phyloP scores from a whole-genome alignment of 2,797 vertebrate genomes.

The Lutjanus campechanus region DNA sequence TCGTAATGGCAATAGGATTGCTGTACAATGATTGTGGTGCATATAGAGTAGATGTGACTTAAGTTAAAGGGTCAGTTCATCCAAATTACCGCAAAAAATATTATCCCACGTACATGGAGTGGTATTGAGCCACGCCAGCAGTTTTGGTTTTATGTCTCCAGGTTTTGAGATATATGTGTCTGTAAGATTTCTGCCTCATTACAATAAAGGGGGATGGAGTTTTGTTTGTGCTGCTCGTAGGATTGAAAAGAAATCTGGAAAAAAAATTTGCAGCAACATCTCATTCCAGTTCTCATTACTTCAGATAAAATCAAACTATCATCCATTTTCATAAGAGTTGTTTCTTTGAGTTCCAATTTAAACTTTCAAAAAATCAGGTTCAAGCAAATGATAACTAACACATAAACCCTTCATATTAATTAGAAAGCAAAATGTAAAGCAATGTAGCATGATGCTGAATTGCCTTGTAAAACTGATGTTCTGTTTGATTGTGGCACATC shows the following conservation, averaged over 20 bases:
- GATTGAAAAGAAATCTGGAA: not conserved
- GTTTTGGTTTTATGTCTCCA: slow-evolving; percentile 19
- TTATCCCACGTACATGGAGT: slow-evolving; percentile 4
- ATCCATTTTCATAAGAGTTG: not conserved
- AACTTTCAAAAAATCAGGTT: not conserved
- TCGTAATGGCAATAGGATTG: slow-evolving; percentile 28
- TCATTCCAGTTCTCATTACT: not conserved
- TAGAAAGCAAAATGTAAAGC: not conserved
- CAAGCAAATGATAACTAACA: not conserved
- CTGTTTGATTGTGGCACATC: not conserved
- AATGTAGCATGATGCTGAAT: not conserved
- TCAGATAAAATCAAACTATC: not conserved
- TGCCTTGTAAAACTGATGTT: not conserved
- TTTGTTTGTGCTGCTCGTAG: not conserved
- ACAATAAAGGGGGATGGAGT: not conserved
- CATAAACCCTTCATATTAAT: not conserved
- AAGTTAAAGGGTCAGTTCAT: slow-evolving; percentile 29
- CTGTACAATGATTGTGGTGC: slow-evolving; percentile 49
- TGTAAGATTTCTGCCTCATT: not conserved
- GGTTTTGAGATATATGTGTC: not conserved
- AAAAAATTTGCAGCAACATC: too few species aligned
- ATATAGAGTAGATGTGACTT: slow-evolving; percentile 40
- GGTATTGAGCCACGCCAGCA: not conserved
- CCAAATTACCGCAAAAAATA: not conserved
- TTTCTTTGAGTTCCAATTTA: not conserved